These are phyloP conservation scores for Barnardius zonarius DNA, from an alignment of 2,113 vertebrate species.

Conservation along the genomic window DNA sequence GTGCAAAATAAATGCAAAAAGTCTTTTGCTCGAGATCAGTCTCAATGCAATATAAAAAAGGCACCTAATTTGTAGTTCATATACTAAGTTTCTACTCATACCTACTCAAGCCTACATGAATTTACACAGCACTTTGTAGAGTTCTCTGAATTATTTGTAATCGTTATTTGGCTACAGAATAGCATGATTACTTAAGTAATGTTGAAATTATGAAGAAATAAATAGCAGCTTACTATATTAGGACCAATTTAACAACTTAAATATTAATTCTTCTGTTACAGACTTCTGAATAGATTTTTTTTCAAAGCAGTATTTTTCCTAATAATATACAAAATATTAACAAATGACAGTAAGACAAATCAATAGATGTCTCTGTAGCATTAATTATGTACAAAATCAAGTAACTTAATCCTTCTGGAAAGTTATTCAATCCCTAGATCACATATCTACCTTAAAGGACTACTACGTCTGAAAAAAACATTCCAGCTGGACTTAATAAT, in stretches of 20 bases:
- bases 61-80: background rate
- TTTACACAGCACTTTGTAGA: background rate
- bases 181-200: background rate
- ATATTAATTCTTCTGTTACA: background rate
- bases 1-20: background rate
- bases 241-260: background rate
- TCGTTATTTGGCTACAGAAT: background rate
- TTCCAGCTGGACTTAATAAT: background rate
- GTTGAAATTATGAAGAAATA: background rate
- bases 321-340: background rate
- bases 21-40: background rate
- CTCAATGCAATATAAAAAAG: background rate
- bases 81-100: background rate
- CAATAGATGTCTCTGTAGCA: background rate
- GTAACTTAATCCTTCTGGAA: background rate
- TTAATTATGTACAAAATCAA: background rate
- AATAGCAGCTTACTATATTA: background rate
- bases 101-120: background rate
- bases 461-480: background rate
- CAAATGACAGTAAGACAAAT: background rate
- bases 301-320: background rate
- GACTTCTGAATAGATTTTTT: background rate
- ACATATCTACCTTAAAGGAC: background rate
- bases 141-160: background rate
- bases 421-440: background rate